A percentile compares a stretch with the other conserved stretches of the same genome.
Conservation (phyloP, 2,888 invertebrate species). For the Acanthacorydalis orientalis region DNA sequence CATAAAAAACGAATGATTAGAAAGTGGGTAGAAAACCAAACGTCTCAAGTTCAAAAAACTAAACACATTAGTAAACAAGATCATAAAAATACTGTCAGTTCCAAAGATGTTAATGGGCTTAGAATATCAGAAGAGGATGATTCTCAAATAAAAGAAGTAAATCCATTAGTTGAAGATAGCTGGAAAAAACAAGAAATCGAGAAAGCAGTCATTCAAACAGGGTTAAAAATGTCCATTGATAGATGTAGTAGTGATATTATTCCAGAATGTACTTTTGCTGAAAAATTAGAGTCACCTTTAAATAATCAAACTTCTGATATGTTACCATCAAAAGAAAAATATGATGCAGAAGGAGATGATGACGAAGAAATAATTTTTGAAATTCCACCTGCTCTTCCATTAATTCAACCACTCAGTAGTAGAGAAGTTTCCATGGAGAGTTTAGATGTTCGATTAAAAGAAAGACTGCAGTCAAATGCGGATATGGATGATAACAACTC, state of each 20-base stretch:
- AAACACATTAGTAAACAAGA: conserved; percentile 33
- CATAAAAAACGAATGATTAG: conserved; percentile 87
- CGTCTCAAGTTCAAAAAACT: conserved; percentile 58
- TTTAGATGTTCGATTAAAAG: conserved; percentile 57
- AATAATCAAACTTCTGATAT: conserved; percentile 17
- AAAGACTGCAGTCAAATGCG: conserved; percentile 42
- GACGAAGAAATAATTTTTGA: conserved; percentile 65
- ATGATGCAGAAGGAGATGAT: conserved; percentile 48
- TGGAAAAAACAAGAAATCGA: conserved; percentile 37
- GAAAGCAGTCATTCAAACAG: conserved; percentile 41
- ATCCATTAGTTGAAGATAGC: conserved; percentile 32
- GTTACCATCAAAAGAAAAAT: conserved; percentile 22
- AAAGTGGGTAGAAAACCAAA: conserved; percentile 86
- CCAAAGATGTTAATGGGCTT: conserved; percentile 43
- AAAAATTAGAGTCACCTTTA: conserved; percentile 13
- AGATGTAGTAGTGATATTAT: conserved; percentile 16
- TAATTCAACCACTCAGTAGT: conserved; percentile 63
- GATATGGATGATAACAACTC: conserved; percentile 27
- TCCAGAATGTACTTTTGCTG: conserved; percentile 21
- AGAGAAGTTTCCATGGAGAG: conserved; percentile 72
- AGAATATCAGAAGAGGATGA: conserved; percentile 37
- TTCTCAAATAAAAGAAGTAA: conserved; percentile 19
- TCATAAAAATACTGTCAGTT: conserved; percentile 25
- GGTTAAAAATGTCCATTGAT: conserved; percentile 29
- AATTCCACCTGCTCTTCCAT: conserved; percentile 64